Base-by-base conservation (phyloP, 2,888 invertebrate species). In the Gastracanthus pulcherrimus region DNA sequence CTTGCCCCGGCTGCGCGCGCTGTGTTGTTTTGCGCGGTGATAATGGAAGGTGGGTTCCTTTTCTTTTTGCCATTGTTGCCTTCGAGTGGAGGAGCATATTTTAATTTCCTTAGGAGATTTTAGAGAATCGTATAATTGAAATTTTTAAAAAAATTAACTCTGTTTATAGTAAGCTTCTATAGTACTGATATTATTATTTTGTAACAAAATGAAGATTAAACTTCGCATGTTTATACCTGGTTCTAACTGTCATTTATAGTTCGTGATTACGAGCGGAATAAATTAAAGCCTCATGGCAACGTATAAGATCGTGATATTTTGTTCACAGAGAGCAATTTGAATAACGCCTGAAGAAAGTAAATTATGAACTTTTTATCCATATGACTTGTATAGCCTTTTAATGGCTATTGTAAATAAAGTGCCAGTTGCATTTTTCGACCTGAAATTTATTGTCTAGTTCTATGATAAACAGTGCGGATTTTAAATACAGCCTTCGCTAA, bases 351-450 rank as follows among this genome's bases (percentile, higher is more conserved):
- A 75, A 64, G 70, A 69, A 75, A 75, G 75, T 75, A 70, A 51
- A 70, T 70, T 70, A 70, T 13, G 34, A 62, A 64, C 70, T 70
- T 80, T 48, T 69, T 69, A 62, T 38, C 36, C 45, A n/a, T 13
- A n/a, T 19, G 78, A 78, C 51, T 72, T 67, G 48, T 69, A 58
- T n/a, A 36, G 76, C 69, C 26, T 45, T 81, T 76, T 80, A 76
- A 80, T 70, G 45, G 70, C 45, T 55, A 76, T 75, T 76, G 70
- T 71, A 76, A 80, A 70, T 80, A 80, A 76, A 76, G 36, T 41
- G 6, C 3, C 19, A 5, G 67, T 26, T 72, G 16, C 29, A 67
- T 67, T 74, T 67, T 79, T 66, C 34, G 34, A 31, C n/a, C 36
- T 79, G 31, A 67, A 74, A 74, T 79, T 79, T 72, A 79, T 79